Percentiles rank a stretch among this genome's conserved stretches.
Conservation (phyloP, 2,113 vertebrate species). For the Aythya baeri region DNA sequence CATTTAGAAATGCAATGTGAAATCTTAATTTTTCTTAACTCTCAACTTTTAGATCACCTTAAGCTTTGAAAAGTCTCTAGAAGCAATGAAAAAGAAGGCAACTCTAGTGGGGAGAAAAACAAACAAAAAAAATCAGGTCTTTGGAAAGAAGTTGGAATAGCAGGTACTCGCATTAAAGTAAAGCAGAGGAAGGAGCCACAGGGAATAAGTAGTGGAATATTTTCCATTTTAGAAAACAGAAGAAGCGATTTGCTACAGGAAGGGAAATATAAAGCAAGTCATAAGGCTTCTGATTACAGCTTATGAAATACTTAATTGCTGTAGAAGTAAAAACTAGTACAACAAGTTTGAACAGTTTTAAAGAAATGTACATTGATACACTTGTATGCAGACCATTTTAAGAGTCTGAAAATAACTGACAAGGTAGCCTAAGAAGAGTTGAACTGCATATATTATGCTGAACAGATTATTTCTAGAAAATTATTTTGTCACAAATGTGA, state of each 20-base stretch:
- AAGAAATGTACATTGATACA: neutral
- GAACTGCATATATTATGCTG: neutral
- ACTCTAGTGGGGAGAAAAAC: neutral
- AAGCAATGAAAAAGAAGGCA: neutral
- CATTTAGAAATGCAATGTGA: neutral
- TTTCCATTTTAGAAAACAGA: neutral
- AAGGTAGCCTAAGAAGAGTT: neutral
- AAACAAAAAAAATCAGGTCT: neutral
- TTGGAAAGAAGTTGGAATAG: neutral
- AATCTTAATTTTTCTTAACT: neutral
- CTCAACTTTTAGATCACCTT: neutral
- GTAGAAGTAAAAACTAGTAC: neutral
- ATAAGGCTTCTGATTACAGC: neutral
- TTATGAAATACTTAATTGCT: neutral
- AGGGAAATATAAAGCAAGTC: neutral
- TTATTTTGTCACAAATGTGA: neutral
- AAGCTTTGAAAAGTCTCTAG: neutral
- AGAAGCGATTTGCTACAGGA: neutral
- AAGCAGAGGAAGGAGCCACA: neutral
- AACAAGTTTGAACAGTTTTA: neutral
- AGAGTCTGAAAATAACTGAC: neutral
- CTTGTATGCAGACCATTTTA: neutral
- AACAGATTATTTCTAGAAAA: neutral
- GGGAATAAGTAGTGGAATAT: neutral
- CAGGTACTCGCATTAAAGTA: neutral